Percentiles rank a stretch among this genome's conserved stretches.
phyloP scores from a whole-genome alignment of 2,113 vertebrate genomes.

The Machaerirhynchus nigripectus region DNA sequence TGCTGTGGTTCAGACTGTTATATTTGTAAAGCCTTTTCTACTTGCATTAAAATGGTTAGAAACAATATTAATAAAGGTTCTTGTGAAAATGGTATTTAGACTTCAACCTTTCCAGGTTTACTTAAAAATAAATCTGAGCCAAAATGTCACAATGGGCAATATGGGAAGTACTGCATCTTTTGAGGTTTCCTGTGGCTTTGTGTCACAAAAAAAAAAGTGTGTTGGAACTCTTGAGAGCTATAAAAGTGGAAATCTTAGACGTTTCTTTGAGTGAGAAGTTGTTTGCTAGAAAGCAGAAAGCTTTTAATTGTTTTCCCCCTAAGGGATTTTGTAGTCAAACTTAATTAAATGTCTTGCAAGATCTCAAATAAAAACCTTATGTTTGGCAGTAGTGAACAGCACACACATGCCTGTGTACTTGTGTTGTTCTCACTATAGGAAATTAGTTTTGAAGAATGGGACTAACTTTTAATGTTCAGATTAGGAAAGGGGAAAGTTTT shows the following conservation, averaged over 20 bases:
- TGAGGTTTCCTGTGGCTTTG: slow-evolving; percentile 1
- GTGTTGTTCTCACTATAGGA: neutral
- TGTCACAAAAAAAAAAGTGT: neutral
- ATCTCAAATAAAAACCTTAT: slow-evolving; percentile 13
- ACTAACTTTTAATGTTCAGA: neutral
- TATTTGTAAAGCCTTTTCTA: neutral
- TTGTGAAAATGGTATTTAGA: slow-evolving; percentile 20
- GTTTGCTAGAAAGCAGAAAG: slow-evolving; percentile 40
- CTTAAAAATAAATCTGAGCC: neutral
- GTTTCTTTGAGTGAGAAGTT: neutral
- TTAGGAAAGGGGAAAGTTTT: neutral
- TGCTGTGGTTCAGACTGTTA: neutral
- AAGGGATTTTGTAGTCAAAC: neutral
- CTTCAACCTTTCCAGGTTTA: neutral
- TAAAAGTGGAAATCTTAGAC: neutral
- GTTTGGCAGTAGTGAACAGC: neutral
- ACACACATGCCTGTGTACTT: neutral
- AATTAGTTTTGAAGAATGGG: neutral
- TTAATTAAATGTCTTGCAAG: neutral
- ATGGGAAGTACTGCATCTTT: neutral
- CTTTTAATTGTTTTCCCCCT: neutral
- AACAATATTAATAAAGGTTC: neutral
- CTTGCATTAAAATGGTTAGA: neutral
- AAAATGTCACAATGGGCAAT: neutral
- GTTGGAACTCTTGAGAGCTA: neutral